These are phyloP conservation scores for Pseudoips prasinana DNA, from an alignment of 2,888 invertebrate genomes.

Conservation along the genomic window DNA sequence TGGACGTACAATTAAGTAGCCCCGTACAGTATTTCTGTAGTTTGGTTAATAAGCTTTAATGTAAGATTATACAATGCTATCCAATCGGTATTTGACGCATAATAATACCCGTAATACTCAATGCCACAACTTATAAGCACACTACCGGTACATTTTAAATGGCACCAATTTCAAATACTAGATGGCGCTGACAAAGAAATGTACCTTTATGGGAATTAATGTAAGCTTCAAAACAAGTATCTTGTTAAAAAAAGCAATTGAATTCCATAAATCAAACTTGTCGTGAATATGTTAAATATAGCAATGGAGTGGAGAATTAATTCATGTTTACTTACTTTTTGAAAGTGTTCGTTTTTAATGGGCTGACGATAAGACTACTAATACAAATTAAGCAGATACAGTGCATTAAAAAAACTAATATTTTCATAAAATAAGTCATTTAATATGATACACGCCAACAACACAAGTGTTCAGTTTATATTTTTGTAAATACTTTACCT, in stretches of 20 bases:
- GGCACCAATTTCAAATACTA: too few relatives aligned
- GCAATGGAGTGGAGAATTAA: not conserved
- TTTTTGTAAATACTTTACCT: slow-evolving; percentile 64
- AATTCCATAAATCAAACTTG: slow-evolving; percentile 1
- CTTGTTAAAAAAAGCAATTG: slow-evolving; percentile 2
- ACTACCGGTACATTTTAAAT: too few relatives aligned
- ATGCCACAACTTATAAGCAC: too few relatives aligned
- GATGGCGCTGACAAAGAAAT: too few relatives aligned
- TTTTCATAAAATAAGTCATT: slow-evolving; percentile 5
- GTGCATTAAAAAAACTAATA: too few relatives aligned
- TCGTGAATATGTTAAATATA: too few relatives aligned
- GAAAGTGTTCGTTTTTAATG: not conserved
- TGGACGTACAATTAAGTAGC: too few relatives aligned
- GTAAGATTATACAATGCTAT: too few relatives aligned
- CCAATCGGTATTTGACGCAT: too few relatives aligned
- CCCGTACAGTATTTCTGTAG: too few relatives aligned
- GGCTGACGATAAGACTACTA: not conserved
- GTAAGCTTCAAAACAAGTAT: slow-evolving; percentile 2
- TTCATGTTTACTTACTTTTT: not conserved
- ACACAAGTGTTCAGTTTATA: slow-evolving; percentile 37
- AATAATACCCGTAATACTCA: too few relatives aligned
- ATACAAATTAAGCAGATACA: slow-evolving; percentile 2
- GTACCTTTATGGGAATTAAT: slow-evolving; percentile 6
- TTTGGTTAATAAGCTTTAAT: too few relatives aligned
- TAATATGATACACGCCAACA: slow-evolving; percentile 30